Conservation (phyloP, 1,140 invertebrate species). For the Drosophila murphyi region DNA sequence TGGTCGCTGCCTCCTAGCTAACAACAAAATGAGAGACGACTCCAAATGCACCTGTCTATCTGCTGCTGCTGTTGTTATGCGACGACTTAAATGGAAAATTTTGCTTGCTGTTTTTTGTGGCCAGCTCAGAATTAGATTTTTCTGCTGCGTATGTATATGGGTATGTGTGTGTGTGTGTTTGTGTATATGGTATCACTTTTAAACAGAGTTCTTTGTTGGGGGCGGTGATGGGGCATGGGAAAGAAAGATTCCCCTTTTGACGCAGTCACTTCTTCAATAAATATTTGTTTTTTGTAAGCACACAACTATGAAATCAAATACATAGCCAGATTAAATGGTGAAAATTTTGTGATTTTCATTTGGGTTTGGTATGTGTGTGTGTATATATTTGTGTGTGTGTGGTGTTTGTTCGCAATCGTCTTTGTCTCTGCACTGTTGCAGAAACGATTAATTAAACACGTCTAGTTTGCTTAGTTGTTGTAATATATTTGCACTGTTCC, state of each 20-base stretch:
- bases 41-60: conserved; percentile 1
- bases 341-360: conserved; percentile 54
- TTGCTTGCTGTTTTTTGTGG: conserved; percentile 12
- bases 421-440: conserved; percentile 38
- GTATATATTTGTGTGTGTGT: conserved; percentile 14
- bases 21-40: conserved; percentile 7
- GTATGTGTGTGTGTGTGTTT: not conserved
- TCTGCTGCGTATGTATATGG: conserved; percentile 29
- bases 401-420: conserved; percentile 37
- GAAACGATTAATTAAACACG: conserved; percentile 31
- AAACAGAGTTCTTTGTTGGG: conserved; percentile 36
- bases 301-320: conserved; percentile 21
- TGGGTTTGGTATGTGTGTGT: conserved; percentile 24
- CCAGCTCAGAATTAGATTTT: conserved; percentile 63
- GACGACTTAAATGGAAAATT: conserved; percentile 27
- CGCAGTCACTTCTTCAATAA: not conserved
- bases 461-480: conserved; percentile 1
- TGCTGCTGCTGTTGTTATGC: not conserved
- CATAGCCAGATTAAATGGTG: conserved; percentile 37
- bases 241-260: conserved; percentile 6
- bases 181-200: conserved; percentile 33
- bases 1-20: conserved; percentile 5
- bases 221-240: not conserved
- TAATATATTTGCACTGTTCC: not conserved
- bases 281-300: not conserved